These are phyloP conservation scores for Pectinophora gossypiella DNA, from an alignment of 1,140 invertebrate genomes.

Conservation along the genomic window DNA sequence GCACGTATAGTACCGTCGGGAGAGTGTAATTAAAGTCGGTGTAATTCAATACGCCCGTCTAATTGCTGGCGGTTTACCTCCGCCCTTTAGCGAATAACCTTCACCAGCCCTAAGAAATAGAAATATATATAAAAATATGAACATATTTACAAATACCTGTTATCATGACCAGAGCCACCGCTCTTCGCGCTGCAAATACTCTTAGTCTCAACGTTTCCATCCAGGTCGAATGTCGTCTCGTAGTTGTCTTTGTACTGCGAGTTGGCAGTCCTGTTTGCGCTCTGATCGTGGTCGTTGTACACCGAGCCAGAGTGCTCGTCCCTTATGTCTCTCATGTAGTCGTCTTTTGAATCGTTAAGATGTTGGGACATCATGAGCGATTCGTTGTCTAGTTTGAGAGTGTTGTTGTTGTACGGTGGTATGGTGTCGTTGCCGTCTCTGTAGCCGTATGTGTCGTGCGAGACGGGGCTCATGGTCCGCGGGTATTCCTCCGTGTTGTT, in stretches of 20 bases:
- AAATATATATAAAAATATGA: too few relatives aligned
- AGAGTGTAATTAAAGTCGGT: not conserved
- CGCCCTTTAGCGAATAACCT: not conserved
- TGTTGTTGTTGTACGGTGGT: conserved; percentile 67
- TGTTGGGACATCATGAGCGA: conserved; percentile 65
- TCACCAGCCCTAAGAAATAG: too few relatives aligned
- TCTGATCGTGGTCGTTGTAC: conserved; percentile 46
- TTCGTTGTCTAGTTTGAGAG: conserved; percentile 66
- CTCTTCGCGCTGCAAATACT: conserved; percentile 80
- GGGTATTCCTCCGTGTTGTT: conserved; percentile 59
- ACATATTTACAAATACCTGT: conserved; percentile 73
- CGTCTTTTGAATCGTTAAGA: conserved; percentile 60
- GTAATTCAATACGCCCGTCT: not conserved
- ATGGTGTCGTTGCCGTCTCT: conserved; percentile 39
- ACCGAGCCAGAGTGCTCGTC: conserved; percentile 53
- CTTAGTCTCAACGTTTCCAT: conserved; percentile 88
- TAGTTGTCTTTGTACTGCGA: conserved; percentile 81
- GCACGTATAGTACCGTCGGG: too few relatives aligned
- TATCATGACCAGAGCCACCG: conserved; percentile 81
- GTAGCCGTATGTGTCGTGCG: conserved; percentile 58
- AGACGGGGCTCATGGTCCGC: conserved; percentile 54
- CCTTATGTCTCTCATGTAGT: conserved; percentile 49
- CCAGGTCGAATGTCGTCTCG: conserved; percentile 88
- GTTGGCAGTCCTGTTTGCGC: conserved; percentile 32
- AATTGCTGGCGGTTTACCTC: not conserved